Conservation (phyloP, 2,113 vertebrate species). For the Hippopotamus amphibius region DNA sequence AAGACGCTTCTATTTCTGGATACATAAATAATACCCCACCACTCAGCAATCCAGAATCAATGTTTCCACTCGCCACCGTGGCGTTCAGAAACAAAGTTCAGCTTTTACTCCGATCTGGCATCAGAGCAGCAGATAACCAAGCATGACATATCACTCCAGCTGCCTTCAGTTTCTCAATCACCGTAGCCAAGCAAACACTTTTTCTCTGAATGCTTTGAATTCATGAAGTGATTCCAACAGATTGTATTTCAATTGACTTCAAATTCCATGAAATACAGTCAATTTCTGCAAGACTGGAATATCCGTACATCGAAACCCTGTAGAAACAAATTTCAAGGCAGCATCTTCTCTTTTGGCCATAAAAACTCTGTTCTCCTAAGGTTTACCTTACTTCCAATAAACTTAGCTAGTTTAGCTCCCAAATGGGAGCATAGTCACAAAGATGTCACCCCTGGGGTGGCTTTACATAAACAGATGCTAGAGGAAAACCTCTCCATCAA, state of each 20-base stretch:
- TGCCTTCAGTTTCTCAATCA: slow-evolving; percentile 51
- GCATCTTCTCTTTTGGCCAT: slow-evolving; percentile 17
- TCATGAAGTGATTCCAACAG: slow-evolving; percentile 66
- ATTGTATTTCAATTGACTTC: slow-evolving; percentile 62
- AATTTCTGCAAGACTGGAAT: slow-evolving; percentile 44
- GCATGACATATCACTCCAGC: slow-evolving; percentile 1
- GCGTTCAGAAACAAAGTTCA: slow-evolving; percentile 64
- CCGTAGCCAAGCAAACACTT: slow-evolving; percentile 45
- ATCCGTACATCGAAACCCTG: neutral
- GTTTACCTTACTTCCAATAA: neutral
- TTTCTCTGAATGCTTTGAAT: slow-evolving; percentile 68
- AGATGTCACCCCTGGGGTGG: neutral
- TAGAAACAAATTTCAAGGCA: neutral
- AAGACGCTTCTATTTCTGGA: neutral
- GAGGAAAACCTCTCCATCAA: neutral
- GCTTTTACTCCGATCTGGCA: slow-evolving; percentile 35
- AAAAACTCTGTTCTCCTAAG: neutral
- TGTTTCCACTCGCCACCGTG: slow-evolving; percentile 33
- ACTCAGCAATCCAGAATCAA: neutral
- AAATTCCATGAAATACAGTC: slow-evolving; percentile 72
- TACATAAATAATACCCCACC: neutral
- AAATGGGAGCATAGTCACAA: neutral
- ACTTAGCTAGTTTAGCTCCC: neutral
- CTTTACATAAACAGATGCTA: slow-evolving; percentile 24
- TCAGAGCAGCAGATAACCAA: slow-evolving; percentile 51